Base-by-base conservation (phyloP, 2,888 invertebrate genomes). In the Agrochola macilenta region DNA sequence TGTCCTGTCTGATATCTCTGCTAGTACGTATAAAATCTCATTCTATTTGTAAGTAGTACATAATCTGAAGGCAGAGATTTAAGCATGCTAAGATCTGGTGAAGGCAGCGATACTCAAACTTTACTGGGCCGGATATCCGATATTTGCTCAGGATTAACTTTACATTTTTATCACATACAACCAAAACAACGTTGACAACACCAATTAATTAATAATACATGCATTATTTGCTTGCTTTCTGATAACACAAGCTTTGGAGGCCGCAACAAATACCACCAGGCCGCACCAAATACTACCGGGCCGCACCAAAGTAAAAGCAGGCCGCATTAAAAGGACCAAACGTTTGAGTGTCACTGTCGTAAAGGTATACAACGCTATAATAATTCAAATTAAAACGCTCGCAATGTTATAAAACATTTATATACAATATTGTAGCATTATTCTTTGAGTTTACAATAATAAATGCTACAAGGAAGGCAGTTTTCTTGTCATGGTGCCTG, bases 401-500 rank as follows among this genome's bases (percentile, higher is more conserved):
- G 17, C 39, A 68, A 54, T 35, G 54, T 52, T 26, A 61, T 35
- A 52, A 57, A 81, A 54, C 60, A 80, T 69, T 69, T 77, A 11
- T 69, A 9, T 54, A 73, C n/a, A 72, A 57, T 78, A 66, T 69
- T 64, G 63, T 69, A 74, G 78, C 65, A 68, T 68, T 82, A 66
- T 63, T 76, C 2, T 43, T 76, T 60, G 75, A 81, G 57, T 81
- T 81, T 35, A 65, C 72, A 68, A 83, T 64, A 63, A 63, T 72
- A 74, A 78, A 82, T 82, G 82, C 86, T 74, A 76, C 63, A 60
- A 68, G 26, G 61, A 76, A 76, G 73, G 66, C 58, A 75, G 69
- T 72, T 72, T 74, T 61, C 17, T 49, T 69, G 74, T 84, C 73
- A 80, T 74, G 70, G 60, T 52, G 63, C 57, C 57, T 64, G 14